A percentile compares a stretch with the other conserved stretches of the same genome.
Conservation (phyloP, 2,888 invertebrate species). For the Drosophila fulvimacula region DNA sequence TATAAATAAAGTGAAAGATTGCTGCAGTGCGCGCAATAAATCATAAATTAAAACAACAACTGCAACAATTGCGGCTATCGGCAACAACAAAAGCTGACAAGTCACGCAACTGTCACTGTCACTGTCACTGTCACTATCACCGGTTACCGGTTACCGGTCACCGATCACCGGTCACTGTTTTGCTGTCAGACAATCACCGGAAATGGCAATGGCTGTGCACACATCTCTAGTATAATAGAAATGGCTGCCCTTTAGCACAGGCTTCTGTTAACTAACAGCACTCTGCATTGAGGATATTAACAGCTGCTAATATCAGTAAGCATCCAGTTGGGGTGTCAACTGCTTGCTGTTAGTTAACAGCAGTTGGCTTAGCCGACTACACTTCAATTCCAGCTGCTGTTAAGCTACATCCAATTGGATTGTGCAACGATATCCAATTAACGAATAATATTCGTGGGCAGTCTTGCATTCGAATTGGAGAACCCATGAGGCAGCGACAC, state of each 20-base stretch:
- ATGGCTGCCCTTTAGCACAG: not conserved
- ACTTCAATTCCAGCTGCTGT: too few species aligned
- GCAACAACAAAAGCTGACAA: constrained; percentile 44
- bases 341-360: not conserved
- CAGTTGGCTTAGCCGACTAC: not conserved
- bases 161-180: constrained; percentile 26
- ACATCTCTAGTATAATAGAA: too few species aligned
- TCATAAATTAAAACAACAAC: constrained; percentile 48
- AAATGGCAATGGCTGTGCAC: constrained; percentile 21
- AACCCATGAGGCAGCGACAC: not conserved
- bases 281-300: not conserved
- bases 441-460: too few species aligned
- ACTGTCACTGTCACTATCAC: constrained; percentile 10
- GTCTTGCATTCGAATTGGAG: not conserved
- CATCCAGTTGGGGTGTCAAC: too few species aligned
- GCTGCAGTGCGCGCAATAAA: constrained; percentile 49
- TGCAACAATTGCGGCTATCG: constrained; percentile 36
- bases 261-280: not conserved
- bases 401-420: not conserved
- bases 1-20: constrained; percentile 71
- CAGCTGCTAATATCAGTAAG: not conserved
- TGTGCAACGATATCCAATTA: not conserved
- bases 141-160: constrained; percentile 22
- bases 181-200: constrained; percentile 34
- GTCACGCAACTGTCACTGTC: constrained; percentile 35